Base-by-base conservation (phyloP, 2,113 vertebrate species). In the Paralichthys olivaceus region DNA sequence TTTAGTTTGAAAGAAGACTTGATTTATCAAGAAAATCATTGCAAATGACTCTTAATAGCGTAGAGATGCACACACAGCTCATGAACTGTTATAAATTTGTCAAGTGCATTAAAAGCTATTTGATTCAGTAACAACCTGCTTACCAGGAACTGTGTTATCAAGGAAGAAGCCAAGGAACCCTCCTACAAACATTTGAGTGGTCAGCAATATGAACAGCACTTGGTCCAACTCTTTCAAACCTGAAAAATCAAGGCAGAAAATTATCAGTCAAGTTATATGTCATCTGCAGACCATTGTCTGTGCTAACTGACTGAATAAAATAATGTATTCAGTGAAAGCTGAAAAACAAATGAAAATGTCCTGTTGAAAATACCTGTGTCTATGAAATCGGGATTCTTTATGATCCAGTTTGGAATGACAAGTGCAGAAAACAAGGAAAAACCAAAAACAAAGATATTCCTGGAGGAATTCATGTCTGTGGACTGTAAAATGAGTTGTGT, bases 131-230 rank as follows among this genome's bases (percentile, higher is more conserved):
- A 56, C 49, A 64, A 5, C 0, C 1, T 45, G 12, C 83, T 90
- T 94, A 99, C 97, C 97, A 43, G 97, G 96, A 79, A 98, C 95
- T 58, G 96, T 99, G 91, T 98, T 98, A 84, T 99, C 98, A 9
- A 99, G 88, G 29, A 97, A 5, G 77, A 97, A 98, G 20, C 96
- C 97, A 57, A 97, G 91, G 84, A 96, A 93, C 15, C 98, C 97
- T 17, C 97, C 97, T 0, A 98, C 92, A 77, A 98, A 99, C 97
- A 98, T 99, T 74, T 94, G 93, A 0, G 97, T 99, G 80, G 95
- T 98, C 83, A 98, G 90, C 67, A 98, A 94, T 77, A 98, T 96
- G 75, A 89, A 91, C 51, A 97, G 80, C 61, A 98, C 93, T 84
- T 98, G 97, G 90, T 99, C 97, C 69, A 98, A 55, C 77, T 96